These are phyloP conservation scores for Syrrhaptes paradoxus DNA, from an alignment of 2,113 vertebrate genomes.

Conservation along the genomic window DNA sequence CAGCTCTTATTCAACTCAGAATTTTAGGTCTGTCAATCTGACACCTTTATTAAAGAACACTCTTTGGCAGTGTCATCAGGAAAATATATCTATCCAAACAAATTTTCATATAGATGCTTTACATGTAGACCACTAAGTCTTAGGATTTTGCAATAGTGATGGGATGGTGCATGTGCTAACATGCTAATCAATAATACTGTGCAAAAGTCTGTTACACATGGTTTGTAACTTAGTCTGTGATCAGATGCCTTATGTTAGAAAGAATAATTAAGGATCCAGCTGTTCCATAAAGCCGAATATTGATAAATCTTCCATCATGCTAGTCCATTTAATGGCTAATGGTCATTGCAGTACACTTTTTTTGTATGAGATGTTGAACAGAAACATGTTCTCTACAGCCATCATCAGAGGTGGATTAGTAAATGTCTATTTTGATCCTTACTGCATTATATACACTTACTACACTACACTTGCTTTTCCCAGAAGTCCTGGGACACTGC, in stretches of 20 bases:
- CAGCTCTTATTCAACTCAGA: neutral
- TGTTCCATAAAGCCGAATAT: neutral
- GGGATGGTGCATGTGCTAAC: neutral
- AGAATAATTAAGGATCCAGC: neutral
- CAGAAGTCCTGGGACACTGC: neutral
- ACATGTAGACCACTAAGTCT: rapidly evolving
- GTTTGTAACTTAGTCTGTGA: neutral
- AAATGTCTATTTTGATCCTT: neutral
- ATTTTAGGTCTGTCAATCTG: neutral
- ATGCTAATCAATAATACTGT: neutral
- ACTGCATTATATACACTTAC: neutral
- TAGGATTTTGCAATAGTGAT: neutral
- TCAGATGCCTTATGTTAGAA: neutral
- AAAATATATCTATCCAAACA: neutral
- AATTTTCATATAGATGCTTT: neutral
- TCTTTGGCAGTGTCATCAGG: neutral
- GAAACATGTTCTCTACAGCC: neutral
- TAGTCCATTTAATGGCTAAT: neutral
- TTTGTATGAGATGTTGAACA: neutral
- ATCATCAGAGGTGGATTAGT: neutral
- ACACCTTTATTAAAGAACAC: neutral
- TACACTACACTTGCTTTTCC: neutral
- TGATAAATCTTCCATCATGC: neutral
- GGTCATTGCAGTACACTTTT: neutral
- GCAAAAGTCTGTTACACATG: neutral